These are phyloP conservation scores for Decapterus maruadsi DNA, from an alignment of 2,797 vertebrate genomes.

Conservation along the genomic window DNA sequence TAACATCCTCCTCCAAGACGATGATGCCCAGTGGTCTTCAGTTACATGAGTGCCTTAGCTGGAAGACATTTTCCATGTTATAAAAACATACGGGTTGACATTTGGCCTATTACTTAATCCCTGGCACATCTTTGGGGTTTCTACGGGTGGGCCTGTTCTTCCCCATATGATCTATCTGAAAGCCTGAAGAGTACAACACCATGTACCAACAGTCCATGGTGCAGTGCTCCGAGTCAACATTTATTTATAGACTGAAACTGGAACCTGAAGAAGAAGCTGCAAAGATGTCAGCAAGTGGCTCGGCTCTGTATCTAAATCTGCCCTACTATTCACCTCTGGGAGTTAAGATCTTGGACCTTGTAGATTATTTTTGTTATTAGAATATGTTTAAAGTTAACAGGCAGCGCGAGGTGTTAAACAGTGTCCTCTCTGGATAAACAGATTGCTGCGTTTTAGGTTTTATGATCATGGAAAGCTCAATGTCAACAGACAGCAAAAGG, in stretches of 20 bases:
- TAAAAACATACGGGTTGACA: conserved; percentile 56
- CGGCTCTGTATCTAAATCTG: conserved; percentile 63
- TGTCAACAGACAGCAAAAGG: background rate
- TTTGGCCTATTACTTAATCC: conserved; percentile 72
- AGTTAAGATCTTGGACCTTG: conserved; percentile 13
- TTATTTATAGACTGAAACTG: conserved; percentile 86
- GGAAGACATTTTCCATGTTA: conserved; percentile 51
- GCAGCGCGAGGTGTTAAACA: background rate
- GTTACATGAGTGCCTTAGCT: conserved; percentile 40
- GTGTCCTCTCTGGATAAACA: conserved; percentile 20
- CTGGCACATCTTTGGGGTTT: conserved; percentile 53
- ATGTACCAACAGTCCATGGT: conserved; percentile 29
- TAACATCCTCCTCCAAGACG: conserved; percentile 42
- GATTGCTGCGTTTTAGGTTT: background rate
- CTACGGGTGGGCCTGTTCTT: conserved; percentile 50
- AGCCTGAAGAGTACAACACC: conserved; percentile 51
- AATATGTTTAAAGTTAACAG: conserved; percentile 18
- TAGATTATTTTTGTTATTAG: conserved; percentile 26
- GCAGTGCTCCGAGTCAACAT: conserved; percentile 63
- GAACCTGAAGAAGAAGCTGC: conserved; percentile 78
- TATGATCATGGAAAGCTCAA: background rate
- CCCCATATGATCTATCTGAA: conserved; percentile 58
- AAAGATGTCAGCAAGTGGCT: conserved; percentile 72
- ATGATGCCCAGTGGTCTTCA: conserved; percentile 38
- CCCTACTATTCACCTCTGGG: conserved; percentile 55